These are phyloP conservation scores for Bombycilla garrulus DNA, from an alignment of 2,113 vertebrate genomes.

Conservation along the genomic window DNA sequence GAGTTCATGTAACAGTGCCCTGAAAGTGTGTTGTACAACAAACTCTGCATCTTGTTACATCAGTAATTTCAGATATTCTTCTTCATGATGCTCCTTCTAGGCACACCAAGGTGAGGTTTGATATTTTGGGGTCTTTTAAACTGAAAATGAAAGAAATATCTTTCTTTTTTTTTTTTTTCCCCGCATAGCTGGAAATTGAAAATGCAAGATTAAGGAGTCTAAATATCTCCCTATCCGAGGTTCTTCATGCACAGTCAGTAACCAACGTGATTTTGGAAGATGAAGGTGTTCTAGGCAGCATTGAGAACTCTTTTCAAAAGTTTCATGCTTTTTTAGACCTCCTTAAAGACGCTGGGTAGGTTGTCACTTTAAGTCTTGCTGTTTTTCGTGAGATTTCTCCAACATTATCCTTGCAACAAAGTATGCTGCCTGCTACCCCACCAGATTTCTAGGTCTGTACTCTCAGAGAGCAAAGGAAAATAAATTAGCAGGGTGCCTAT, in stretches of 20 bases:
- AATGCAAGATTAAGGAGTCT: constrained; percentile 81
- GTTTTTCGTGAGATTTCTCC: not conserved
- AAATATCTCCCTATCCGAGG: constrained; percentile 84
- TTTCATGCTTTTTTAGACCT: constrained; percentile 97
- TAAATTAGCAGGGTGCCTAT: not conserved
- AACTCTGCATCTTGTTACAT: not conserved
- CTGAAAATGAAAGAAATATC: not conserved
- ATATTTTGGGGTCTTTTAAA: not conserved
- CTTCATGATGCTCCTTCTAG: not conserved
- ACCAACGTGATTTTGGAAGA: constrained; percentile 84
- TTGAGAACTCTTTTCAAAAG: constrained; percentile 91
- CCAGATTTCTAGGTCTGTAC: not conserved
- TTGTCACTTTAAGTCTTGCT: not conserved
- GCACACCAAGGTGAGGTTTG: not conserved
- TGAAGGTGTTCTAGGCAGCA: constrained; percentile 88
- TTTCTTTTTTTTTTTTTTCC: not conserved
- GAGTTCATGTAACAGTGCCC: not conserved
- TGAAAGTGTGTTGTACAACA: not conserved
- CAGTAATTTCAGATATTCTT: not conserved
- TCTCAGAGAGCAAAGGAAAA: not conserved
- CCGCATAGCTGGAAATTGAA: constrained; percentile 81
- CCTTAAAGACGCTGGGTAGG: constrained; percentile 93
- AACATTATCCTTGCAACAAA: not conserved
- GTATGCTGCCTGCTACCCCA: not conserved
- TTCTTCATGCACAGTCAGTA: constrained; percentile 74